phyloP scores from a whole-genome alignment of 2,888 invertebrate genomes.

The Arctia plantaginis region DNA sequence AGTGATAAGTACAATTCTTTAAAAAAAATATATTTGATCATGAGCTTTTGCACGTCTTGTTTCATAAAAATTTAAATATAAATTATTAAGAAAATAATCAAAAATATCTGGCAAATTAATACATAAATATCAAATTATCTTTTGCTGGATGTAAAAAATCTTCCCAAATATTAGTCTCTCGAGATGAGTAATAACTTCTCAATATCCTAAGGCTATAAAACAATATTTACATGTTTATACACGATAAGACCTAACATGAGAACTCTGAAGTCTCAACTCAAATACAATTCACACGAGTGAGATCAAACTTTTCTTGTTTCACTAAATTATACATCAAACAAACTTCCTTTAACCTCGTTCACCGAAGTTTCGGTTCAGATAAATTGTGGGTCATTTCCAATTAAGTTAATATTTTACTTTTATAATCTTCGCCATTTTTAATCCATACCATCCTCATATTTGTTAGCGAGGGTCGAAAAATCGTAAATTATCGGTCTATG shows the following conservation, averaged over 20 bases:
- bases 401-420: slow-evolving; percentile 40
- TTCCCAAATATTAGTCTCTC: neutral
- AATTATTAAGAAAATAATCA: too few species aligned
- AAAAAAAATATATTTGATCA: slow-evolving; percentile 13
- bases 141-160: neutral
- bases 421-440: slow-evolving; percentile 51
- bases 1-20: slow-evolving; percentile 26
- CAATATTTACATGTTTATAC: slow-evolving; percentile 6
- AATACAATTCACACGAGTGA: slow-evolving; percentile 11
- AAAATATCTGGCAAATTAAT: too few species aligned
- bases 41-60: neutral
- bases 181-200: neutral
- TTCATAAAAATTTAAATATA: neutral
- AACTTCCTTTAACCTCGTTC: slow-evolving; percentile 21
- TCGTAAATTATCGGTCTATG: slow-evolving; percentile 73
- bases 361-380: slow-evolving; percentile 11
- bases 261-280: neutral
- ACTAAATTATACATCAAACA: slow-evolving; percentile 16
- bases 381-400: slow-evolving; percentile 27
- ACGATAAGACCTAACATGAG: slow-evolving; percentile 5
- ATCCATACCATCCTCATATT: slow-evolving; percentile 52
- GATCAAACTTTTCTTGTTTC: slow-evolving; percentile 22
- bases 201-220: neutral
- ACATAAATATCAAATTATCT: neutral
- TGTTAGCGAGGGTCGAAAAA: slow-evolving; percentile 72